Conservation (phyloP, 92 coral and sea anemone species). For the Plumapathes pennacea region DNA sequence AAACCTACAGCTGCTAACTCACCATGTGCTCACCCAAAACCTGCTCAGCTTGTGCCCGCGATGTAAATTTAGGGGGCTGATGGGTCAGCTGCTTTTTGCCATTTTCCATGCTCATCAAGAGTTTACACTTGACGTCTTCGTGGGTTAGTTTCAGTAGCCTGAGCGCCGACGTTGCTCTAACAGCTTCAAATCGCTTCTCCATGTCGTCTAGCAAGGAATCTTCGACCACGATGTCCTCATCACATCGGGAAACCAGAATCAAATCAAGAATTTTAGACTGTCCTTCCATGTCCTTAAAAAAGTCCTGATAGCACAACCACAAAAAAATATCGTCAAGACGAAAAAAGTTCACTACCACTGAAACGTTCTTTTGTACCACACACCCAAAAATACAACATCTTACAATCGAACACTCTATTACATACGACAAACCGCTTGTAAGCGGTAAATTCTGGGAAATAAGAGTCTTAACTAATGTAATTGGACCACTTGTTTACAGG, state of each 20-base stretch:
- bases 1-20: too few relatives aligned
- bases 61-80: slow-evolving; percentile 68
- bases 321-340: too few relatives aligned
- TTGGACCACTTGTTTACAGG: too few relatives aligned
- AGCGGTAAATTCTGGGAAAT: too few relatives aligned
- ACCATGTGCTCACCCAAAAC: slow-evolving; percentile 73
- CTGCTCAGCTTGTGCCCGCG: slow-evolving; percentile 82
- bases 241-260: slow-evolving; percentile 54
- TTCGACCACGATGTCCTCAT: slow-evolving; percentile 75
- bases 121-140: slow-evolving; percentile 60
- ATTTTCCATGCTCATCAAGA: slow-evolving; percentile 46
- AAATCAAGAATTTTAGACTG: slow-evolving; percentile 51
- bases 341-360: too few relatives aligned
- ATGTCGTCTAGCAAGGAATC: slow-evolving; percentile 69
- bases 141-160: slow-evolving; percentile 62
- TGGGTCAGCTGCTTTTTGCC: slow-evolving; percentile 68
- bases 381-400: too few relatives aligned
- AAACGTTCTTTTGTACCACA: too few relatives aligned
- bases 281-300: slow-evolving; percentile 71
- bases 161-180: slow-evolving; percentile 57
- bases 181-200: slow-evolving; percentile 68
- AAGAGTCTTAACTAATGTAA: too few relatives aligned
- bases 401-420: too few relatives aligned
- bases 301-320: slow-evolving; percentile 42
- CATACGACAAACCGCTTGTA: too few relatives aligned